Conservation (phyloP, 2,888 invertebrate genomes). For the Choristoneura rosaceana region DNA sequence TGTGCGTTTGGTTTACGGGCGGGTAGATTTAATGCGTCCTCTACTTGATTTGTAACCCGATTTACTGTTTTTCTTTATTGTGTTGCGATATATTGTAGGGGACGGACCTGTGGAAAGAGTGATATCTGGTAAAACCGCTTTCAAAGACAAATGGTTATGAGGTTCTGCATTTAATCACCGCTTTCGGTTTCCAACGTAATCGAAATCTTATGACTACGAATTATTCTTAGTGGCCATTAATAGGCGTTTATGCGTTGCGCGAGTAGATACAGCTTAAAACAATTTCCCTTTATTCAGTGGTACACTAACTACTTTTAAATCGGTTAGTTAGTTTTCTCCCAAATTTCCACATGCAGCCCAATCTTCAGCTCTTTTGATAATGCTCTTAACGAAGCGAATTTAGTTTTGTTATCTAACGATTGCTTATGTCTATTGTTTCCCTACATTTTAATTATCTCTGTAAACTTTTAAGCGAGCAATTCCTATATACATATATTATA, state of each 20-base stretch:
- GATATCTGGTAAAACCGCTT: slow-evolving; percentile 70
- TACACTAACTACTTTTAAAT: not conserved
- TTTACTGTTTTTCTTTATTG: slow-evolving; percentile 73
- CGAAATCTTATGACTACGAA: slow-evolving; percentile 20
- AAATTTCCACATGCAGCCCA: not conserved
- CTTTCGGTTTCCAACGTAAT: slow-evolving; percentile 25
- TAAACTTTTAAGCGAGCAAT: too few species aligned
- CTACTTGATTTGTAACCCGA: slow-evolving; percentile 76
- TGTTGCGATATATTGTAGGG: slow-evolving; percentile 74
- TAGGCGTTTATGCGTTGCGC: not conserved
- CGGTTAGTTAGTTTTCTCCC: not conserved
- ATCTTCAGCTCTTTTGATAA: too few species aligned
- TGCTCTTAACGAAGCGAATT: not conserved
- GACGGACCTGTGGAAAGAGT: slow-evolving; percentile 73
- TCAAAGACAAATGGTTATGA: slow-evolving; percentile 56
- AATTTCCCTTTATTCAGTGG: not conserved
- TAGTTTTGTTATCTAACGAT: not conserved
- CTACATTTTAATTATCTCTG: too few species aligned
- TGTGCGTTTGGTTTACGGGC: slow-evolving; percentile 71
- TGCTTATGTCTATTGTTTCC: not conserved
- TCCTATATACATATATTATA: too few species aligned
- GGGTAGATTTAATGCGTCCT: slow-evolving; percentile 74
- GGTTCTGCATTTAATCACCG: slow-evolving; percentile 43
- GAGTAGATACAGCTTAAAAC: not conserved
- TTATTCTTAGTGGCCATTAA: slow-evolving; percentile 4